Evolutionary conservation across 2,888 invertebrate genomes (phyloP).

Genomic region (Branchinecta sandiegonensis): DNA sequence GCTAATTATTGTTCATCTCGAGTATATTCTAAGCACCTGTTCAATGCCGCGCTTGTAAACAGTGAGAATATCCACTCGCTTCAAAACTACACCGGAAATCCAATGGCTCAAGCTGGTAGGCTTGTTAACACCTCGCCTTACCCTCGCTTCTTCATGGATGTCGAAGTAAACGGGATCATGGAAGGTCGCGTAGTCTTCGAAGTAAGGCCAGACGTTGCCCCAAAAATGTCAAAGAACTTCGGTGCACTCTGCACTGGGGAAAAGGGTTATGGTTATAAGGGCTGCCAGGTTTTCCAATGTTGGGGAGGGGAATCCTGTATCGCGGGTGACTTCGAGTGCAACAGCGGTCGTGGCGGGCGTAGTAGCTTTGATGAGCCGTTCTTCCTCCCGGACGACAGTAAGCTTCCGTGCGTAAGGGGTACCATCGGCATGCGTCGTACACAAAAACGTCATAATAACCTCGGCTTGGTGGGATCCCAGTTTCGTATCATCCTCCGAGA

Average conservation of each 20-base stretch:
- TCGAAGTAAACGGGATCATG: slow-evolving; percentile 54
- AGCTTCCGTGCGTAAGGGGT: slow-evolving; percentile 55
- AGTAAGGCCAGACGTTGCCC: slow-evolving; percentile 59
- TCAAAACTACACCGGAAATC: slow-evolving; percentile 23
- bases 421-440: slow-evolving; percentile 67
- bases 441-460: slow-evolving; percentile 60
- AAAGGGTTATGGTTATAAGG: slow-evolving; percentile 58
- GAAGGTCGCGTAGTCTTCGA: slow-evolving; percentile 60
- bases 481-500: slow-evolving; percentile 65
- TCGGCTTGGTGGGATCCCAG: slow-evolving; percentile 69
- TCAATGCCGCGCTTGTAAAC: not conserved
- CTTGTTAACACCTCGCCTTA: slow-evolving; percentile 32
- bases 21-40: slow-evolving; percentile 46
- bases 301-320: slow-evolving; percentile 63
- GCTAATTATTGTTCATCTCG: slow-evolving; percentile 64
- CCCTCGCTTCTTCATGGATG: slow-evolving; percentile 59
- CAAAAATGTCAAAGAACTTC: slow-evolving; percentile 66
- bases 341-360: slow-evolving; percentile 63
- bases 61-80: slow-evolving; percentile 4
- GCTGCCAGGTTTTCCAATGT: slow-evolving; percentile 64
- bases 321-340: slow-evolving; percentile 58
- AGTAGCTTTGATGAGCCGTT: slow-evolving; percentile 59
- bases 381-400: slow-evolving; percentile 67
- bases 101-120: slow-evolving; percentile 19
- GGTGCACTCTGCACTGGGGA: slow-evolving; percentile 54